Percentiles rank a stretch among this genome's conserved stretches.
Conservation (phyloP, 2,888 invertebrate genomes). For the Lepidonotus clava region DNA sequence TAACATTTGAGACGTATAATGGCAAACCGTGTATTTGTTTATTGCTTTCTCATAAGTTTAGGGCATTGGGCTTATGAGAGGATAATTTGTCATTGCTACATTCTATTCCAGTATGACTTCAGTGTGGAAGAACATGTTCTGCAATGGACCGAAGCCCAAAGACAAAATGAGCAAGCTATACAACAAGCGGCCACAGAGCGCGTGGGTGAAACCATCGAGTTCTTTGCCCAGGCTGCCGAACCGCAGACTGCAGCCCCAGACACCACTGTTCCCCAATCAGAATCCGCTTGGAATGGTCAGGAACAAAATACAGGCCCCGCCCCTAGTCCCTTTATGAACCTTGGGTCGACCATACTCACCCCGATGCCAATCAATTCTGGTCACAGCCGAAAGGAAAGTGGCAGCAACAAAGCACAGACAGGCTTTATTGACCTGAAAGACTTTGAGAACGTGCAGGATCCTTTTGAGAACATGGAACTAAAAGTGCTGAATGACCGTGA, state of each 20-base stretch:
- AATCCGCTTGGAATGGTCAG: not conserved
- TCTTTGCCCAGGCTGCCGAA: slow-evolving; percentile 50
- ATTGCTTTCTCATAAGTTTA: too few species aligned
- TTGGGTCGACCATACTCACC: slow-evolving; percentile 51
- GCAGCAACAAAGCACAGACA: slow-evolving; percentile 6
- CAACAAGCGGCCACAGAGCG: slow-evolving; percentile 47
- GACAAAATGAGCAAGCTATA: slow-evolving; percentile 42
- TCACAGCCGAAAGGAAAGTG: not conserved
- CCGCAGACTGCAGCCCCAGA: not conserved
- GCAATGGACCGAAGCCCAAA: slow-evolving; percentile 47
- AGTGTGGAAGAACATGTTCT: slow-evolving; percentile 56
- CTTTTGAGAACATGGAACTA: slow-evolving; percentile 95
- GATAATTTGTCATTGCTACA: not conserved
- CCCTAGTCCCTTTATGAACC: slow-evolving; percentile 9
- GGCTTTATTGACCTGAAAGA: slow-evolving; percentile 84
- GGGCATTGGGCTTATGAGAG: too few species aligned
- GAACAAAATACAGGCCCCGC: not conserved
- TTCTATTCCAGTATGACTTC: slow-evolving; percentile 60
- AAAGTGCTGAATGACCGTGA: slow-evolving; percentile 96
- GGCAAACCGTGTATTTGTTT: too few species aligned
- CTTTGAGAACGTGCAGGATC: slow-evolving; percentile 95
- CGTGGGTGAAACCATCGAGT: slow-evolving; percentile 37
- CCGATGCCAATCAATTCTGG: slow-evolving; percentile 47
- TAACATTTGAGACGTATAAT: too few species aligned
- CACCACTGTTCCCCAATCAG: not conserved